phyloP scores from a whole-genome alignment of 2,888 invertebrate species.

The Pammene fasciana region DNA sequence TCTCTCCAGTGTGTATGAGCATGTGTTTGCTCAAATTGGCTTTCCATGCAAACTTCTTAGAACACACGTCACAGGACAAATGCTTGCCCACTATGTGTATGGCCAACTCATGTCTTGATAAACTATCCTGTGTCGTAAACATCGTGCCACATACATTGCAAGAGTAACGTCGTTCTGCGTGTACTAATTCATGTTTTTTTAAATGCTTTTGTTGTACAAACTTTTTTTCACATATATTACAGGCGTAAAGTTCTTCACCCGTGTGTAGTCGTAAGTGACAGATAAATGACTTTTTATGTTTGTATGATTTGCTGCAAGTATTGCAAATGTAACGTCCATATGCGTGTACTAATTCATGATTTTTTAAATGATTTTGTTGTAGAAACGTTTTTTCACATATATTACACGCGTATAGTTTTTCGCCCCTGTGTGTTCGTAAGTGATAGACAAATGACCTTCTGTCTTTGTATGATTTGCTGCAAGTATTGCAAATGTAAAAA shows the following conservation, averaged over 20 bases:
- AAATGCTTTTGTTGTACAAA: background rate
- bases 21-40: background rate
- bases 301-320: constrained; percentile 1
- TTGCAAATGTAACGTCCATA: no score
- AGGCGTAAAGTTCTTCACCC: background rate
- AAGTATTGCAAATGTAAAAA: constrained; percentile 7
- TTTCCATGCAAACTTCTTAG: background rate
- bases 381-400: background rate
- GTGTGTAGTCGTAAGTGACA: background rate
- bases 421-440: background rate
- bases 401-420: background rate
- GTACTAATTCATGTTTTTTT: background rate
- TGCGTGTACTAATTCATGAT: background rate
- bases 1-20: background rate
- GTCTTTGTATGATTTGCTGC: background rate
- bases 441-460: background rate
- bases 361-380: background rate
- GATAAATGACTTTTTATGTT: background rate
- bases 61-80: background rate
- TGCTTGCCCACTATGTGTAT: background rate
- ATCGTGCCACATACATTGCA: background rate
- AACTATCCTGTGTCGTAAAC: background rate
- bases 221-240: constrained; percentile 3
- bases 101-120: background rate
- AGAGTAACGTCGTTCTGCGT: background rate